Evolutionary conservation across 2,113 vertebrate species (phyloP).

Genomic region (Mola mola): DNA sequence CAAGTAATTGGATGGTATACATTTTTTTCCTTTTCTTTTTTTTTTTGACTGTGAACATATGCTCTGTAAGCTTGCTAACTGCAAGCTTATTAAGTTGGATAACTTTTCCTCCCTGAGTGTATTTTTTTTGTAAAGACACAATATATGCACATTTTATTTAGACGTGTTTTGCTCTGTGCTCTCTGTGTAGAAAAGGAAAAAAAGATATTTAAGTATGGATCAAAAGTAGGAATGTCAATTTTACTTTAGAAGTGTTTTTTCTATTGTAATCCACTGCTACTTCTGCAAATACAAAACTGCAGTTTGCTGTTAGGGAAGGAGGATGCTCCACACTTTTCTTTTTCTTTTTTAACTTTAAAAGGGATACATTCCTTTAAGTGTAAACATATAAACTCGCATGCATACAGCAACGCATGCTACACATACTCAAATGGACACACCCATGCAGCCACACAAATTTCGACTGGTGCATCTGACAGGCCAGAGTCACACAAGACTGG

Average conservation of each 20-base stretch:
- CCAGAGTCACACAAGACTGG: constrained; percentile 25
- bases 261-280: not conserved
- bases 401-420: not conserved
- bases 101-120: no score
- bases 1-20: no score
- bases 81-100: no score
- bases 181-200: no score
- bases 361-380: not conserved
- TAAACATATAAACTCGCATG: not conserved
- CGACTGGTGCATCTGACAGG: not conserved
- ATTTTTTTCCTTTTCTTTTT: no score
- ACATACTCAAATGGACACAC: not conserved
- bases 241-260: not conserved
- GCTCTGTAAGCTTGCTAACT: no score
- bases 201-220: no score
- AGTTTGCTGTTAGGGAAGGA: not conserved
- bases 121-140: no score
- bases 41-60: no score
- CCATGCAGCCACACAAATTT: constrained; percentile 3
- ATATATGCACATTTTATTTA: no score
- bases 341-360: not conserved
- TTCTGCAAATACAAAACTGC: not conserved
- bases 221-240: not conserved
- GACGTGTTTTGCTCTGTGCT: no score
- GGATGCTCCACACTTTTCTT: no score